Conservation (phyloP, 1,140 invertebrate genomes). For the Heliconius congener region DNA sequence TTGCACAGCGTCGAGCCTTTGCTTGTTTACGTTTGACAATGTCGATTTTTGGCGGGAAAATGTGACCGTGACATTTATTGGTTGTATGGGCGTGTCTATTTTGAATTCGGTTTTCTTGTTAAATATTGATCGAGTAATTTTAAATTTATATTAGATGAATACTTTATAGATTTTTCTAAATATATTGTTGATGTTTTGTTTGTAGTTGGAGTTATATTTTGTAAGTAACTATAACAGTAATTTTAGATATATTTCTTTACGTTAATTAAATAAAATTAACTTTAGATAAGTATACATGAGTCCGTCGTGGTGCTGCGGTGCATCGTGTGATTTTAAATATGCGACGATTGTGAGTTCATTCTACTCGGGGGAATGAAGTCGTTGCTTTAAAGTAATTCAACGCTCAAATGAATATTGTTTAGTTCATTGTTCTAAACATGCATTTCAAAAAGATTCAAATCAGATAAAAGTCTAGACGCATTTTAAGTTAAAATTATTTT, state of each 20-base stretch:
- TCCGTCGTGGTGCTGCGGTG: no score
- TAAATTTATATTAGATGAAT: neutral
- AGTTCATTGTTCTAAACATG: slow-evolving; percentile 8
- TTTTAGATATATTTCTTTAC: no score
- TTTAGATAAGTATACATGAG: no score
- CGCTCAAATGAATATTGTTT: neutral
- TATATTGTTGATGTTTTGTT: neutral
- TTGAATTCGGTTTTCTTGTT: neutral
- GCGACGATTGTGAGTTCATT: no score
- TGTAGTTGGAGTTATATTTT: neutral
- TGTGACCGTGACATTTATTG: neutral
- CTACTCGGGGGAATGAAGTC: no score
- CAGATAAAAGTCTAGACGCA: slow-evolving; percentile 35
- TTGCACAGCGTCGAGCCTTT: slow-evolving; percentile 30
- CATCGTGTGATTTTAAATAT: no score
- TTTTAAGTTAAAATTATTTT: slow-evolving; percentile 3
- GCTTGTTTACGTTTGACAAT: slow-evolving; percentile 21
- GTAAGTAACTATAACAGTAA: neutral
- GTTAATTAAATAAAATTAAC: no score
- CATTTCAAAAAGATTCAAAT: neutral
- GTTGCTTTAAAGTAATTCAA: no score
- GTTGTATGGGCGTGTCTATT: neutral
- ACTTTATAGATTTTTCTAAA: neutral
- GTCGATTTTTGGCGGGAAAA: slow-evolving; percentile 16
- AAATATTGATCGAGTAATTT: neutral